Conservation (phyloP, 2,113 vertebrate genomes). For the Dasyprocta punctata region DNA sequence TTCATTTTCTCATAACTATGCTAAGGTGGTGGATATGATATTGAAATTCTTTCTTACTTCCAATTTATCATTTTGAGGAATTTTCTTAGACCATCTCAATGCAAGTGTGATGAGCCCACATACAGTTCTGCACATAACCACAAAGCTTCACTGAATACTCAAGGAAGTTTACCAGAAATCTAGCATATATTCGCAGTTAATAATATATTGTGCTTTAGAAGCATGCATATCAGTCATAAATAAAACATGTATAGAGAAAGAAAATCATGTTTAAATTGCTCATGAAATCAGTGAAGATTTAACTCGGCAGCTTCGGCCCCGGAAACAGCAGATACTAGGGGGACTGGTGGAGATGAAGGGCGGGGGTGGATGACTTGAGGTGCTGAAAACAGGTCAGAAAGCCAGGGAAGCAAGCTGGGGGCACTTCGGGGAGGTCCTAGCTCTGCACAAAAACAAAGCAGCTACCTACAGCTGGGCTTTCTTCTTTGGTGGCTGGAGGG, state of each 20-base stretch:
- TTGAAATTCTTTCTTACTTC: constrained; percentile 38
- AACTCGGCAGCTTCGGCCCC: background rate
- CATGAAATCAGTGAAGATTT: constrained; percentile 29
- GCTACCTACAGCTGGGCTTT: accelerated
- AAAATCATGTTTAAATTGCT: constrained; percentile 35
- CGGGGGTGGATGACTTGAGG: accelerated
- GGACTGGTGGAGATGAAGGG: accelerated
- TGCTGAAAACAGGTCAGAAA: background rate
- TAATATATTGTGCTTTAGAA: background rate
- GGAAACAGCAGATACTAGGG: accelerated
- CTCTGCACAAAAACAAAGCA: background rate
- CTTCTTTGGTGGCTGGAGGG: background rate
- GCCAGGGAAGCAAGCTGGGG: background rate
- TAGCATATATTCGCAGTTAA: constrained; percentile 50
- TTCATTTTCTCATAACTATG: constrained; percentile 14
- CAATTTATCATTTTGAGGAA: constrained; percentile 13
- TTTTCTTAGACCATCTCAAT: constrained; percentile 43
- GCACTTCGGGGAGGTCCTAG: accelerated
- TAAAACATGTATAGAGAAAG: constrained; percentile 1
- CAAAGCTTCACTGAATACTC: background rate
- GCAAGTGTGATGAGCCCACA: background rate
- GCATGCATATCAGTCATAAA: constrained; percentile 1
- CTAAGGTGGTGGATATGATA: background rate
- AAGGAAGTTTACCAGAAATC: background rate
- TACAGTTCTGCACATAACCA: background rate